These are phyloP conservation scores for Artibeus lituratus DNA, from an alignment of 2,797 vertebrate genomes.

Conservation along the genomic window DNA sequence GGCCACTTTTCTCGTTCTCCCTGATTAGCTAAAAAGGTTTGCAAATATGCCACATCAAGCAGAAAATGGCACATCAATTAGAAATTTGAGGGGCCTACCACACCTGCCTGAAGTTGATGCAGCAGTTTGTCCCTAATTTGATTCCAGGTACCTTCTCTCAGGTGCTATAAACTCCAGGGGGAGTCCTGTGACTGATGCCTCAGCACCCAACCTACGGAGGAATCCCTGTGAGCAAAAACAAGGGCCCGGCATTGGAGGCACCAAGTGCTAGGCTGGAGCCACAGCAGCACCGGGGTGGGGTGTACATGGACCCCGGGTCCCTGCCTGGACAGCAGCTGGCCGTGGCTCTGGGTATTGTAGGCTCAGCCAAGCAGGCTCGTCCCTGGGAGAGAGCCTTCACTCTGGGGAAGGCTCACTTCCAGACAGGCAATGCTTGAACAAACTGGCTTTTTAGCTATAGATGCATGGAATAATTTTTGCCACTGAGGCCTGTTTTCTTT, in stretches of 20 bases:
- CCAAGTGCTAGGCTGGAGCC: neutral
- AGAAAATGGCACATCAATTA: neutral
- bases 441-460: neutral
- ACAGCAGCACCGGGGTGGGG: neutral
- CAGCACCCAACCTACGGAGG: neutral
- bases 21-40: neutral
- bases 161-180: neutral
- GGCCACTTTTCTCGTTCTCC: neutral
- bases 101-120: neutral
- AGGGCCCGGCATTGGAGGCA: neutral
- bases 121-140: neutral
- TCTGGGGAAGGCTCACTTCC: neutral
- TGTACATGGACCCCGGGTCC: neutral
- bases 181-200: neutral
- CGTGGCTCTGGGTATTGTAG: fast-evolving
- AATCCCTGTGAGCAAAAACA: neutral
- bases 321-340: neutral
- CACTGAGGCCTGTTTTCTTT: neutral
- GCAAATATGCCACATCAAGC: neutral
- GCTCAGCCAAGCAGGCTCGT: neutral
- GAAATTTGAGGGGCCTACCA: neutral
- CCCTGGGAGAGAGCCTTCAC: neutral
- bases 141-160: neutral
- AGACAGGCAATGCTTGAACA: neutral
- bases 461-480: neutral